Percentiles rank a stretch among this genome's conserved stretches.
These are phyloP conservation scores for Acromyrmex echinatior DNA, from an alignment of 1,140 invertebrate species.

Conservation along the genomic window DNA sequence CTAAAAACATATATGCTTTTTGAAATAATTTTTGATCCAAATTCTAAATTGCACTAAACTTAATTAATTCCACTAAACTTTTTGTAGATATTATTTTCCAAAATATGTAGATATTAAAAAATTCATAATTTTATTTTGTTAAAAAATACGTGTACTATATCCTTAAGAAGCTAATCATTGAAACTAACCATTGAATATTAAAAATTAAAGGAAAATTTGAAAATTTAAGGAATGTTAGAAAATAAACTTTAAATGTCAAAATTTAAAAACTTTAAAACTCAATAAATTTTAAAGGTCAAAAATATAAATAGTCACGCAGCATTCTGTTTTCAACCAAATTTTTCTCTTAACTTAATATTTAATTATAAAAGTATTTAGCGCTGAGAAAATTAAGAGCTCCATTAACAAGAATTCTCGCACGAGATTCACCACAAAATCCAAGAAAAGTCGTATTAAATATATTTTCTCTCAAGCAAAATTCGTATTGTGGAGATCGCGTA, in stretches of 20 bases:
- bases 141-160: too few species aligned
- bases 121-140: too few species aligned
- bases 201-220: background rate
- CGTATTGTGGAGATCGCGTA: background rate
- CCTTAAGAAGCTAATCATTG: too few species aligned
- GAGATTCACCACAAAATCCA: background rate
- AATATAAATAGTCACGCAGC: background rate
- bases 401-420: background rate
- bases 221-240: too few species aligned
- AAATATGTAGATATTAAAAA: too few species aligned
- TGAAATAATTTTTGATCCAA: too few species aligned
- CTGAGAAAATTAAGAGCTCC: background rate
- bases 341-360: background rate
- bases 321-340: background rate
- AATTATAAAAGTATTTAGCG: conserved; percentile 13
- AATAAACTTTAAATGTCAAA: background rate
- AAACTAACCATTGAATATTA: background rate
- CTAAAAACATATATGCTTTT: too few species aligned
- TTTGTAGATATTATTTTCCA: too few species aligned
- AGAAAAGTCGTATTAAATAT: background rate
- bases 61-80: too few species aligned
- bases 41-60: too few species aligned
- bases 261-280: too few species aligned
- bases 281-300: background rate
- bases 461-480: conserved; percentile 2